Evolutionary conservation across 2,113 vertebrate species (phyloP).

Genomic region (Eurypyga helias): DNA sequence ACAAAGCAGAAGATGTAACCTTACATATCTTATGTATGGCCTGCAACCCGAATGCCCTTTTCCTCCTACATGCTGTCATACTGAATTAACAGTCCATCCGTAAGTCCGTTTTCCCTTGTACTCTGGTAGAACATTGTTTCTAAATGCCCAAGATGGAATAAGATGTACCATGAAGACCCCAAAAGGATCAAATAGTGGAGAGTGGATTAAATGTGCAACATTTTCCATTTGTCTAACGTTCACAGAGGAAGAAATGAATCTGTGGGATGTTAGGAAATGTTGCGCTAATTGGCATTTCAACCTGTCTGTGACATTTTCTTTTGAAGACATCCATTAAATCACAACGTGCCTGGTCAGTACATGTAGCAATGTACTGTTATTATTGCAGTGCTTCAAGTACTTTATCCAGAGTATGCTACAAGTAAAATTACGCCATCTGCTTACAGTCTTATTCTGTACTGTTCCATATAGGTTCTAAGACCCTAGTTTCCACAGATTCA

Average conservation of each 20-base stretch:
- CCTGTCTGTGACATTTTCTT: background rate
- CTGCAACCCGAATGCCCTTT: background rate
- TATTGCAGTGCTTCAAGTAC: background rate
- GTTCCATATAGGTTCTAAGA: background rate
- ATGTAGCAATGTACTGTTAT: background rate
- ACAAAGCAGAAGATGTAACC: background rate
- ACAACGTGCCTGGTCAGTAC: background rate
- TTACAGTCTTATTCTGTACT: background rate
- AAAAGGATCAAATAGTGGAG: background rate
- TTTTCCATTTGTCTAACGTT: background rate
- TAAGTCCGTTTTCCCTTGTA: background rate
- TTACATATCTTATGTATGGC: background rate
- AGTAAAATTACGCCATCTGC: background rate
- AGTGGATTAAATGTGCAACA: background rate
- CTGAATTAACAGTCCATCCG: background rate
- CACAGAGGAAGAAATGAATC: background rate
- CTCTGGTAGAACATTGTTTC: background rate
- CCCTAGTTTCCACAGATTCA: background rate
- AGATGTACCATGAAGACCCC: background rate
- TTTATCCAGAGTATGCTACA: background rate
- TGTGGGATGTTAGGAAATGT: background rate
- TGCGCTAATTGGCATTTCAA: slow-evolving; percentile 14
- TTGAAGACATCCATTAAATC: background rate
- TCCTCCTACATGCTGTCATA: background rate
- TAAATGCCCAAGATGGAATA: slow-evolving; percentile 1